Conservation (phyloP, 2,888 invertebrate genomes). For the Ornithoptera priamus region DNA sequence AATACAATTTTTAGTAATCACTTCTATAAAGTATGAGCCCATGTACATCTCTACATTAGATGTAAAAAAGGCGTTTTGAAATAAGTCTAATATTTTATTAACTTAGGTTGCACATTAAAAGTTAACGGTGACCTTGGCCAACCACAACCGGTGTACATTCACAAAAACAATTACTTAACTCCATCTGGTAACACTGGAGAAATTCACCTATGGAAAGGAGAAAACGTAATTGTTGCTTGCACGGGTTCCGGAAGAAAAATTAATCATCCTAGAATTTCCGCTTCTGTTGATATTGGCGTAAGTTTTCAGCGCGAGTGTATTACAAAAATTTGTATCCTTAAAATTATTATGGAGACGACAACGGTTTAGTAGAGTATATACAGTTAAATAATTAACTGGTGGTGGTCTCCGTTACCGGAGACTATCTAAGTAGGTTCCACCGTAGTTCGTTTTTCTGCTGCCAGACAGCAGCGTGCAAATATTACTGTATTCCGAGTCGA, state of each 20-base stretch:
- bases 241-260: slow-evolving; percentile 52
- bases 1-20: too few species aligned
- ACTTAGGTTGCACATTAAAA: slow-evolving; percentile 62
- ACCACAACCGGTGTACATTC: slow-evolving; percentile 80
- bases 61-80: too few species aligned
- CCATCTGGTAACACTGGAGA: slow-evolving; percentile 53
- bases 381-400: too few species aligned
- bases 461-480: too few species aligned
- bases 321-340: neutral
- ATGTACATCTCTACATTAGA: too few species aligned
- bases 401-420: too few species aligned
- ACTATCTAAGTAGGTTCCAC: too few species aligned
- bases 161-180: slow-evolving; percentile 50
- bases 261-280: slow-evolving; percentile 48
- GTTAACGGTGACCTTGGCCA: slow-evolving; percentile 70
- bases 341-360: neutral
- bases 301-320: slow-evolving; percentile 32
- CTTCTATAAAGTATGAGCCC: too few species aligned
- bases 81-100: neutral
- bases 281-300: slow-evolving; percentile 46
- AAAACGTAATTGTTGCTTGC: slow-evolving; percentile 54
- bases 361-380: neutral
- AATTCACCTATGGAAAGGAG: slow-evolving; percentile 49
- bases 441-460: too few species aligned
- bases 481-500: too few species aligned